These are phyloP conservation scores for Drosophila pectinifera DNA, from an alignment of 1,140 invertebrate genomes.

Conservation along the genomic window DNA sequence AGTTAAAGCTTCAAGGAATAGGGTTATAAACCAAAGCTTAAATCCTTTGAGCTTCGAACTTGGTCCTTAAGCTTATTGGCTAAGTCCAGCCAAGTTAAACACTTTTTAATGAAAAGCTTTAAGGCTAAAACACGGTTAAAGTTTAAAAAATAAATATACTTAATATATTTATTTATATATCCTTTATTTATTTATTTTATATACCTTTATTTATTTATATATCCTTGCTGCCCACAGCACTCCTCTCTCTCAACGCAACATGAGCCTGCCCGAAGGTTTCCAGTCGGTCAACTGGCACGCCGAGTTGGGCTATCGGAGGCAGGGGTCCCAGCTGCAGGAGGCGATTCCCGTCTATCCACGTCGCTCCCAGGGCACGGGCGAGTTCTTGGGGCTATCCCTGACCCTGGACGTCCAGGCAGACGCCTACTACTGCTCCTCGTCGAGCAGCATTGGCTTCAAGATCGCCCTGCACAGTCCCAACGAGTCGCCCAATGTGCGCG, in stretches of 20 bases:
- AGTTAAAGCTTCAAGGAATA: neutral
- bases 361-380: slow-evolving; percentile 87
- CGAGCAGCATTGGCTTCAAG: slow-evolving; percentile 91
- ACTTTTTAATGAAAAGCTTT: too few relatives aligned
- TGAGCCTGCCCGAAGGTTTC: slow-evolving; percentile 21
- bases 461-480: slow-evolving; percentile 89
- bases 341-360: slow-evolving; percentile 86
- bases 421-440: slow-evolving; percentile 92
- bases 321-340: slow-evolving; percentile 71
- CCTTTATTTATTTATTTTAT: too few relatives aligned
- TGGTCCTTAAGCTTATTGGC: neutral
- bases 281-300: slow-evolving; percentile 89
- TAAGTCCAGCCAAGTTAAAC: too few relatives aligned
- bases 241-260: slow-evolving; percentile 52
- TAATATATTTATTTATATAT: too few relatives aligned
- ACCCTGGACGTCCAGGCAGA: slow-evolving; percentile 89
- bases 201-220: too few relatives aligned
- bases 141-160: neutral
- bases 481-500: slow-evolving; percentile 91
- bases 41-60: neutral
- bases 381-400: slow-evolving; percentile 89
- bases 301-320: slow-evolving; percentile 88
- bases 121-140: too few relatives aligned
- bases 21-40: neutral
- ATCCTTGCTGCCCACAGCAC: too few relatives aligned